Percentiles rank a stretch among this genome's conserved stretches.
Evolutionary conservation across 2,113 vertebrate species (phyloP).

Genomic region (Athene noctua): DNA sequence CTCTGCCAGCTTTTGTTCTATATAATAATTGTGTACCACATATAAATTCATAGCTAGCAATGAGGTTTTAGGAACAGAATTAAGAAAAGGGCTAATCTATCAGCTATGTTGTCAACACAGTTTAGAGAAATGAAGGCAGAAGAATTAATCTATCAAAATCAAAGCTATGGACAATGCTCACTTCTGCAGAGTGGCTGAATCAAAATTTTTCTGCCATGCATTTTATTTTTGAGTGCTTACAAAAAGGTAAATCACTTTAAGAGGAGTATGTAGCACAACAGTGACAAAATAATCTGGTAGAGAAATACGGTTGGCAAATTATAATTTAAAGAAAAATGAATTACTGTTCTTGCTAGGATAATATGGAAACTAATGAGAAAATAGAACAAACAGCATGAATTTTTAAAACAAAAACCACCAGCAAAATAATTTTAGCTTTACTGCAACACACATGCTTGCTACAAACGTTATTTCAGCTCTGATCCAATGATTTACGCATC

Average conservation of each 20-base stretch:
- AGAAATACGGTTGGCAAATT: neutral
- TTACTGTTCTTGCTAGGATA: neutral
- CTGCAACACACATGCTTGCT: neutral
- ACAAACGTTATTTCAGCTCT: neutral
- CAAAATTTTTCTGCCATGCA: neutral
- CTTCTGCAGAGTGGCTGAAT: neutral
- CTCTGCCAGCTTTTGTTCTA: neutral
- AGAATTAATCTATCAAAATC: constrained; percentile 48
- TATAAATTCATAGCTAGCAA: neutral
- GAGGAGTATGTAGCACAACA: neutral
- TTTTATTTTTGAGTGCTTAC: neutral
- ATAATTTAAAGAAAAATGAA: neutral
- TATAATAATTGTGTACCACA: neutral
- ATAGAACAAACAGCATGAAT: neutral
- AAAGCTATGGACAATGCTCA: constrained; percentile 4
- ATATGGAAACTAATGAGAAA: neutral
- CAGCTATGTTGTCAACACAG: neutral
- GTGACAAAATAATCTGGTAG: neutral
- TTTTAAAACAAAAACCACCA: neutral
- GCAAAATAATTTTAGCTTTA: neutral
- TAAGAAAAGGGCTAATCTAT: constrained; percentile 19
- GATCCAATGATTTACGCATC: neutral
- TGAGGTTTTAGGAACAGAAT: neutral
- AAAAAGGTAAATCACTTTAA: constrained; percentile 9
- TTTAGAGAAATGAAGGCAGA: constrained; percentile 1